A percentile compares a stretch with the other conserved stretches of the same genome.
These are phyloP conservation scores for Dicentrarchus labrax DNA, from an alignment of 2,113 vertebrate species.

Conservation along the genomic window DNA sequence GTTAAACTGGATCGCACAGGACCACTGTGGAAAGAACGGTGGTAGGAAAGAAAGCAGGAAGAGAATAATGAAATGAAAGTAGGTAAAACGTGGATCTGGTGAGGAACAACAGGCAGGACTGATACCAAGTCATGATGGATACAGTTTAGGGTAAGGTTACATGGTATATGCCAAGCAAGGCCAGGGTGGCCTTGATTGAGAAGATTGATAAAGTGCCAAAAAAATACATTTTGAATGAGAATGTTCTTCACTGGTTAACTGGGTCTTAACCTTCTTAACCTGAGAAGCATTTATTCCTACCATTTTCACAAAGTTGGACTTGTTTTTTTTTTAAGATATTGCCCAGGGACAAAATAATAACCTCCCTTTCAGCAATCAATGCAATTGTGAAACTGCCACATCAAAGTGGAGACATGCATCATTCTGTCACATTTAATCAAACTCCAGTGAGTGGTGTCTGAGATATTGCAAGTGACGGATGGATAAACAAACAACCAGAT, in stretches of 20 bases:
- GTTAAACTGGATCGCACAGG: constrained; percentile 50
- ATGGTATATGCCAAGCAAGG: not conserved
- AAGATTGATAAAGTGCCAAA: not conserved
- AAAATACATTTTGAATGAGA: not conserved
- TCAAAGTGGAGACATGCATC: constrained; percentile 57
- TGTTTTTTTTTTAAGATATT: not conserved
- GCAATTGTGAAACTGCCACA: constrained; percentile 38
- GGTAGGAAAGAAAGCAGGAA: constrained; percentile 25
- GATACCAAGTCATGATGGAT: constrained; percentile 19
- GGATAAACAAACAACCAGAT: constrained; percentile 63
- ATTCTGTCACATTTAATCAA: constrained; percentile 62
- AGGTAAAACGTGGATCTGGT: constrained; percentile 28
- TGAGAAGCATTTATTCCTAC: not conserved
- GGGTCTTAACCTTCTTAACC: not conserved
- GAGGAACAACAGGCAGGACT: constrained; percentile 30
- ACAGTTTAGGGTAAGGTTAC: constrained; percentile 1
- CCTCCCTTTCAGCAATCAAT: constrained; percentile 51
- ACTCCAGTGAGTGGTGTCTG: constrained; percentile 47
- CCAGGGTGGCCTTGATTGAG: not conserved
- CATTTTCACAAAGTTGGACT: not conserved
- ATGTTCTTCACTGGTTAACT: not conserved
- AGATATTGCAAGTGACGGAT: constrained; percentile 60
- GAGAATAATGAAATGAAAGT: constrained; percentile 55
- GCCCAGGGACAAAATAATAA: constrained; percentile 11
- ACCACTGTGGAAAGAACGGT: constrained; percentile 1